Evolutionary conservation across 2,888 invertebrate species (phyloP), one percentile per base, ranked within the genome.

Genomic region (Horisme vitalbata): DNA sequence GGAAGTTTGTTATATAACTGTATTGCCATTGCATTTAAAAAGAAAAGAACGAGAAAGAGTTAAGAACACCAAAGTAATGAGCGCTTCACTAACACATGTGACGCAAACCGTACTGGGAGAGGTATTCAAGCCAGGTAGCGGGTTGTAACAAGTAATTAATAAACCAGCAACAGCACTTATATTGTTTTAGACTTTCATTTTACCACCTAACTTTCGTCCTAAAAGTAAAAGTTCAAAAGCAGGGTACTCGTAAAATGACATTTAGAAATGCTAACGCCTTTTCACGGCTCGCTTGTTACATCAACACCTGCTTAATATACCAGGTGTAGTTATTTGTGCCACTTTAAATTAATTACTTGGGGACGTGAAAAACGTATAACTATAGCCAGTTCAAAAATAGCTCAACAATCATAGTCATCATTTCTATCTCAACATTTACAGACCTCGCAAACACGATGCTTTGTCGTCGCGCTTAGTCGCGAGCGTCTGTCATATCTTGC

Each of bases 231-330:
- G 39, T 41, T 52, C 41, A 54, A 11, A 28, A n/a, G 8, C 30
- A 38, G 9, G 30, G 28, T 31, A 41, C 36, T 46, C 21, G 33
- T 45, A 34, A 28, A 36, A 57, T 49, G 61, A 65, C 76, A 79
- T 81, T 79, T 77, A 64, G 65, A 79, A 81, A 79, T 79, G 75
- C 69, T 79, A 75, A 70, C 71, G 60, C 47, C 64, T 65, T 68
- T 64, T 57, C 66, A 74, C 68, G 77, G 63, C 63, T 68, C 61
- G 70, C 44, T 60, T 61, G 55, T 48, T 52, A 31, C 18, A 45
- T 46, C 46, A 54, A 32, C 79, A 79, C 75, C 79, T 79, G 79
- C 65, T 68, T 65, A 41, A 41, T 66, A 66, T 63, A 57, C 56
- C 50, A 52, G 45, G 34, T 47, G 49, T 41, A 46, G 47, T 46